Evolutionary conservation across 2,888 invertebrate species (phyloP).

Genomic region (Cephus pulcher): DNA sequence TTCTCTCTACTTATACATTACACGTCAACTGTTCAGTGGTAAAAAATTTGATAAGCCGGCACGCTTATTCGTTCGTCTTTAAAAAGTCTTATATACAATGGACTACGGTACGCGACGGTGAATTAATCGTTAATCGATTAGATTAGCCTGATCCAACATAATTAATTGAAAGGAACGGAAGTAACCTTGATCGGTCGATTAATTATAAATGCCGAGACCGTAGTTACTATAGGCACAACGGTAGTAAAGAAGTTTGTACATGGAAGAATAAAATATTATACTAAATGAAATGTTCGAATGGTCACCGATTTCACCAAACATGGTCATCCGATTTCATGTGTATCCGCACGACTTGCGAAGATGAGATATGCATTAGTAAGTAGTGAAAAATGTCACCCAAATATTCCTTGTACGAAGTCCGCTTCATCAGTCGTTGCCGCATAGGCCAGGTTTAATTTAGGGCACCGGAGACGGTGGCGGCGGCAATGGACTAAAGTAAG

Average conservation of each 20-base stretch:
- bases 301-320: neutral
- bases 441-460: slow-evolving; percentile 28
- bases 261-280: slow-evolving; percentile 19
- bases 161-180: neutral
- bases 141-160: neutral
- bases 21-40: neutral
- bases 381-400: neutral
- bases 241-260: slow-evolving; percentile 33
- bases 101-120: neutral
- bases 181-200: neutral
- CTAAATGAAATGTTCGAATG: slow-evolving; percentile 3
- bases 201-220: neutral
- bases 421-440: neutral
- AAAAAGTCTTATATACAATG: neutral
- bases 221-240: slow-evolving; percentile 29
- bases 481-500: slow-evolving; percentile 83
- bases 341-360: neutral
- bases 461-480: slow-evolving; percentile 90
- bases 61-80: neutral
- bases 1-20: neutral
- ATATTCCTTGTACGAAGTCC: neutral
- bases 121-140: neutral
- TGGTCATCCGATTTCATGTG: slow-evolving; percentile 17
- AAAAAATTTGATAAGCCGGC: neutral
- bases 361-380: neutral